Evolutionary conservation across 2,113 vertebrate species (phyloP).

Genomic region (Lepidothrix coronata): DNA sequence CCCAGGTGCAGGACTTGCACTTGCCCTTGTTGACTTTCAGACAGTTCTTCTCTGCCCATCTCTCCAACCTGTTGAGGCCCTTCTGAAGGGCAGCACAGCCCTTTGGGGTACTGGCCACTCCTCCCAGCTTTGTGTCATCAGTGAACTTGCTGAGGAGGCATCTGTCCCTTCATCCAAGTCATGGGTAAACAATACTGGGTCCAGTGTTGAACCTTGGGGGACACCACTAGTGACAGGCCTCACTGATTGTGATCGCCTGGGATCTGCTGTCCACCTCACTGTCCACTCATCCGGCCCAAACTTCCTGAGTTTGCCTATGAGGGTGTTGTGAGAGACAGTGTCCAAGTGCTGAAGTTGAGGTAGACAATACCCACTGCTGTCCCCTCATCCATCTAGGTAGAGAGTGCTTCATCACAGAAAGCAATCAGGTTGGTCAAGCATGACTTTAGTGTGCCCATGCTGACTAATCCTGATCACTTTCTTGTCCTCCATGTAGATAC

Average conservation of each 20-base stretch:
- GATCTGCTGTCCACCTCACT: not conserved
- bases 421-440: not conserved
- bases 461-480: not conserved
- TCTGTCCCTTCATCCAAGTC: not conserved
- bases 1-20: not conserved
- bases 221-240: not conserved
- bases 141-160: not conserved
- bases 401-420: not conserved
- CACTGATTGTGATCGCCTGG: not conserved
- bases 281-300: not conserved
- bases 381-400: not conserved
- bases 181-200: not conserved
- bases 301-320: not conserved
- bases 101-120: accelerated
- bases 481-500: not conserved
- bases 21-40: not conserved
- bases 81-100: not conserved
- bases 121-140: not conserved
- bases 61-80: not conserved
- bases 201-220: not conserved
- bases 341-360: not conserved
- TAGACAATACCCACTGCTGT: not conserved
- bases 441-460: not conserved
- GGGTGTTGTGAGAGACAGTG: not conserved
- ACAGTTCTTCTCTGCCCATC: not conserved